Conservation (phyloP, 2,113 vertebrate species). For the Vireo altiloquus region DNA sequence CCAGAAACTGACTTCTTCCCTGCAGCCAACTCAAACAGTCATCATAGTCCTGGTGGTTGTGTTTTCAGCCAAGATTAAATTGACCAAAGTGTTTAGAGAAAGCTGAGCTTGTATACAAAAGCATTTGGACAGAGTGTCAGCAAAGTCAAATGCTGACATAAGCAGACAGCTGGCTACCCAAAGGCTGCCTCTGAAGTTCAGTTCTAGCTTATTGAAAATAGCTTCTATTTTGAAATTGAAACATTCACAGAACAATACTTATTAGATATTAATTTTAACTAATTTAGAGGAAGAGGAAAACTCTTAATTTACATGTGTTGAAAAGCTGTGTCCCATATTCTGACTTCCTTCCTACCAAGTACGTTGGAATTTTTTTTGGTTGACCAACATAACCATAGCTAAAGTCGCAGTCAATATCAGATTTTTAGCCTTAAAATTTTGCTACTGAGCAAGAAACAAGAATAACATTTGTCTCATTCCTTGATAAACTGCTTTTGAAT, state of each 20-base stretch:
- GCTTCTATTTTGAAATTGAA: not conserved
- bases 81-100: slow-evolving; percentile 6
- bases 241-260: not conserved
- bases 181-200: not conserved
- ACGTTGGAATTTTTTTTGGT: not conserved
- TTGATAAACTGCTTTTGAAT: not conserved
- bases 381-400: not conserved
- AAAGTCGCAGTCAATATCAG: not conserved
- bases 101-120: not conserved
- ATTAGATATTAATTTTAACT: not conserved
- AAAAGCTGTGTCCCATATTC: not conserved
- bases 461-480: not conserved
- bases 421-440: not conserved
- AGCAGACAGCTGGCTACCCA: not conserved
- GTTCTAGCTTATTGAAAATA: not conserved
- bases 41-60: not conserved
- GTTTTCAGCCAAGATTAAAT: slow-evolving; percentile 7
- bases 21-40: slow-evolving; percentile 4
- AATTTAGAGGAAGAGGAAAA: not conserved
- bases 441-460: not conserved
- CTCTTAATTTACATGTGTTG: not conserved
- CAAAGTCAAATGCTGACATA: slow-evolving; percentile 1
- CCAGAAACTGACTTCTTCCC: not conserved
- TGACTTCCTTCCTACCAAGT: not conserved
- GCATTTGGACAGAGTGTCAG: not conserved